phyloP scores from a whole-genome alignment of 2,797 vertebrate species.

The Eulemur rubriventer region DNA sequence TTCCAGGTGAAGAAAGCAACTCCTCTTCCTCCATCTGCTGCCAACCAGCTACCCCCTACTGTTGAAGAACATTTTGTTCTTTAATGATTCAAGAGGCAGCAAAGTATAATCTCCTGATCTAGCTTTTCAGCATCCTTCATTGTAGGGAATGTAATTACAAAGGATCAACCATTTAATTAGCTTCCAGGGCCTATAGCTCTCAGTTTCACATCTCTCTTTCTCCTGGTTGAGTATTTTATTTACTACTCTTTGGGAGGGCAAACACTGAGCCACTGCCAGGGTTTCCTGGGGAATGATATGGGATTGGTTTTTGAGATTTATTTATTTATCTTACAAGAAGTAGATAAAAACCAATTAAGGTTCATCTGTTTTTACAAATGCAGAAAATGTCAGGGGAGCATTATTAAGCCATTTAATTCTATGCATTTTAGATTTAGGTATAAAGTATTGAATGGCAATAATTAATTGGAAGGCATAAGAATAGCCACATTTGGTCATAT shows the following conservation, averaged over 20 bases:
- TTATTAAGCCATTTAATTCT: not conserved
- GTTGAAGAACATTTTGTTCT: not conserved
- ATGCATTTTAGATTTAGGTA: not conserved
- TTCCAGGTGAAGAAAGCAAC: not conserved
- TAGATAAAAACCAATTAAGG: not conserved
- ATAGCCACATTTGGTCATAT: not conserved
- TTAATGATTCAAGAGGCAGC: not conserved
- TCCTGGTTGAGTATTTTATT: not conserved
- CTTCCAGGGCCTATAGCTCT: not conserved
- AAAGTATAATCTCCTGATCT: not conserved
- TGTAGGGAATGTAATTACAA: not conserved
- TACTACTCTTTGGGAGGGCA: not conserved
- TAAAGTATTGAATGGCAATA: not conserved
- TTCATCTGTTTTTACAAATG: conserved; percentile 3
- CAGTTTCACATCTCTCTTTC: not conserved
- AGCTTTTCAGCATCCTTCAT: not conserved
- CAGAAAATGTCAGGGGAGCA: not conserved
- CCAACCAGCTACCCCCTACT: not conserved
- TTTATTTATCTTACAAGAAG: conserved; percentile 37
- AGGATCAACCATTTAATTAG: conserved; percentile 32
- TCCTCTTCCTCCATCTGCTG: not conserved
- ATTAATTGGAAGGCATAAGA: not conserved
- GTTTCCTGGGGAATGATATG: not conserved
- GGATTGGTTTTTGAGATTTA: conserved; percentile 23
- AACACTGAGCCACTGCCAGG: not conserved